Conservation (phyloP, 92 coral and sea anemone species). For the Montipora capitata region DNA sequence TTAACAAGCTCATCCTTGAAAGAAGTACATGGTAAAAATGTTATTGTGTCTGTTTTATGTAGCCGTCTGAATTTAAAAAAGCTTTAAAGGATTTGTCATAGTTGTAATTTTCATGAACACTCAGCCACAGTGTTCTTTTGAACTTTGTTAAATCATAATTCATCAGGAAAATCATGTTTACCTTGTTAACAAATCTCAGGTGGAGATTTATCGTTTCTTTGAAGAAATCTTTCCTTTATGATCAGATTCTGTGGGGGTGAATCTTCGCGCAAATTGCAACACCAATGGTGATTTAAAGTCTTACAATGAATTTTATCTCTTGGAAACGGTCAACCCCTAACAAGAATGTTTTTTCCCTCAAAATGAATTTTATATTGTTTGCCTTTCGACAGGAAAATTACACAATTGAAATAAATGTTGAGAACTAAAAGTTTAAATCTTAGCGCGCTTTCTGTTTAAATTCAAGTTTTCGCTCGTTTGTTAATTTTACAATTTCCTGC, state of each 20-base stretch:
- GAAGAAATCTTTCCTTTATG: conserved; percentile 1
- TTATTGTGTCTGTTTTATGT: too few species aligned
- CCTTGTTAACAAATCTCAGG: conserved; percentile 4
- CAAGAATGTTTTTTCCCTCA: conserved; percentile 22
- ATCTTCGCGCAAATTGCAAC: background rate
- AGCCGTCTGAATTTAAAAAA: background rate
- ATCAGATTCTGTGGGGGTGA: background rate
- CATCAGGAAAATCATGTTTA: background rate
- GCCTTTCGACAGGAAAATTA: background rate
- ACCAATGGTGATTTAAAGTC: conserved; percentile 30
- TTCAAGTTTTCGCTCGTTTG: too few species aligned
- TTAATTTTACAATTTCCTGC: too few species aligned
- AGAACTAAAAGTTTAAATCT: background rate
- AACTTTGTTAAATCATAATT: background rate
- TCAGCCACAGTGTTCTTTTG: too few species aligned
- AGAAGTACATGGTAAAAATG: too few species aligned
- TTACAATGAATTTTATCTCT: conserved; percentile 29
- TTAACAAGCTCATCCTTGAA: background rate
- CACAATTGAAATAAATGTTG: conserved; percentile 14
- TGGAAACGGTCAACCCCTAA: background rate
- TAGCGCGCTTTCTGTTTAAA: background rate
- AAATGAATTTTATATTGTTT: conserved; percentile 7
- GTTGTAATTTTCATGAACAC: background rate
- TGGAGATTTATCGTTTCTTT: background rate
- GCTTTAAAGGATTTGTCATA: background rate